phyloP scores from a whole-genome alignment of 2,113 vertebrate genomes.

The Lutjanus erythropterus region DNA sequence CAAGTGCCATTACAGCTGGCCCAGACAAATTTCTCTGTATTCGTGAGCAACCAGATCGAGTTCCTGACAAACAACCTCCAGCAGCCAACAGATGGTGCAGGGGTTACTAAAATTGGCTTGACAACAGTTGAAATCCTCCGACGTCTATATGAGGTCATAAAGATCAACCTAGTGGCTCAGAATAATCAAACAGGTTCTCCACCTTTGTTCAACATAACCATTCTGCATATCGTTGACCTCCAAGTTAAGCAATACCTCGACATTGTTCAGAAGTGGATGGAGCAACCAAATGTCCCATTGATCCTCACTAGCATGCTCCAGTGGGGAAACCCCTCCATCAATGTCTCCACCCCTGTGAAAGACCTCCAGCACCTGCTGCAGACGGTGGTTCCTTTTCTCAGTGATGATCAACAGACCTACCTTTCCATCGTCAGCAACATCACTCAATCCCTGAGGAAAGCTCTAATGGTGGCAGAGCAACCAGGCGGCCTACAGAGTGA shows the following conservation, averaged over 20 bases:
- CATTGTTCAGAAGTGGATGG: slow-evolving; percentile 71
- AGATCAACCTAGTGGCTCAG: slow-evolving; percentile 60
- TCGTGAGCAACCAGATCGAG: slow-evolving; percentile 62
- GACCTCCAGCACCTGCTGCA: slow-evolving; percentile 73
- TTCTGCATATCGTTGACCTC: slow-evolving; percentile 37
- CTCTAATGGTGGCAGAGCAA: slow-evolving; percentile 60
- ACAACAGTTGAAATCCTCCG: slow-evolving; percentile 54
- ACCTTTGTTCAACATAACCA: slow-evolving; percentile 41
- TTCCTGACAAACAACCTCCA: slow-evolving; percentile 58
- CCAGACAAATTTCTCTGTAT: slow-evolving; percentile 61
- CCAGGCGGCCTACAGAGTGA: slow-evolving; percentile 71
- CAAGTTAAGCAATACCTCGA: slow-evolving; percentile 70
- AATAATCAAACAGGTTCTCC: slow-evolving; percentile 15
- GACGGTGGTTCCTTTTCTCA: slow-evolving; percentile 46
- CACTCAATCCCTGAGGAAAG: slow-evolving; percentile 70
- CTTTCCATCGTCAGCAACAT: slow-evolving; percentile 60
- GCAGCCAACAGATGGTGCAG: slow-evolving; percentile 68
- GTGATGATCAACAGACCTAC: slow-evolving; percentile 55
- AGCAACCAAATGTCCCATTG: slow-evolving; percentile 59
- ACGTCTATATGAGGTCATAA: slow-evolving; percentile 52
- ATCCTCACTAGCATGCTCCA: slow-evolving; percentile 68
- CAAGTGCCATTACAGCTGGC: slow-evolving; percentile 66
- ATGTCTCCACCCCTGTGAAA: slow-evolving; percentile 38
- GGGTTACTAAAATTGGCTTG: slow-evolving; percentile 69
- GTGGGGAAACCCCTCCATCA: slow-evolving; percentile 62